Evolutionary conservation across 2,113 vertebrate genomes (phyloP).

Genomic region (Ceyx margarethae): DNA sequence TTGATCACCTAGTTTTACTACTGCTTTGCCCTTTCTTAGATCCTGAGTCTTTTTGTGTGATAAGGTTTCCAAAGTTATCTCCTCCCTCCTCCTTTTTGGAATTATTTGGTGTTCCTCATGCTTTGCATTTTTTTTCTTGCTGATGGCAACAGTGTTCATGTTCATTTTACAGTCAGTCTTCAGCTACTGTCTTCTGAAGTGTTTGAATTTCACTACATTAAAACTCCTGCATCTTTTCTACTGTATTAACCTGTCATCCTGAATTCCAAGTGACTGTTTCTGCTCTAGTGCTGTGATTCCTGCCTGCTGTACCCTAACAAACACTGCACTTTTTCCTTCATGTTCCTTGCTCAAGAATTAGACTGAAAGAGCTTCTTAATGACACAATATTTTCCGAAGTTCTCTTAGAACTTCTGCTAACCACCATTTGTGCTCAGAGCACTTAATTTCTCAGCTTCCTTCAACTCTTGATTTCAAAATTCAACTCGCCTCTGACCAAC

Average conservation of each 20-base stretch:
- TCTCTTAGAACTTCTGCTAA: neutral
- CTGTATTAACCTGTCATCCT: neutral
- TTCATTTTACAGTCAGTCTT: neutral
- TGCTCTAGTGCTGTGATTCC: neutral
- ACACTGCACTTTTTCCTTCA: neutral
- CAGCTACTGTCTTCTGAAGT: neutral
- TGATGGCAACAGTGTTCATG: neutral
- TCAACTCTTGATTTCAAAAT: neutral
- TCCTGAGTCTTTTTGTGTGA: neutral
- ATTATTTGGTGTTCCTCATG: neutral
- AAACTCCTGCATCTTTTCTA: neutral
- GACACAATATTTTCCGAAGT: neutral
- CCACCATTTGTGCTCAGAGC: neutral
- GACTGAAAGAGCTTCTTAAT: neutral
- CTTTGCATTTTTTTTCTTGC: neutral
- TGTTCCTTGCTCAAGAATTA: neutral
- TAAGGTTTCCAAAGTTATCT: neutral
- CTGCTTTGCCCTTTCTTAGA: constrained; percentile 4
- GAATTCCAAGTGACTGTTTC: neutral
- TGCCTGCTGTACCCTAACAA: neutral
- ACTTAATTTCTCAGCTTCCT: neutral
- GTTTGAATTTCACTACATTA: neutral
- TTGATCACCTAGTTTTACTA: neutral
- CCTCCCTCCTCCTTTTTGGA: neutral
- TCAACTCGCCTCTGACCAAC: neutral